Evolutionary conservation across 2,113 vertebrate genomes (phyloP), one percentile per base, ranked within the genome.

Genomic region (Bagarius yarrelli): DNA sequence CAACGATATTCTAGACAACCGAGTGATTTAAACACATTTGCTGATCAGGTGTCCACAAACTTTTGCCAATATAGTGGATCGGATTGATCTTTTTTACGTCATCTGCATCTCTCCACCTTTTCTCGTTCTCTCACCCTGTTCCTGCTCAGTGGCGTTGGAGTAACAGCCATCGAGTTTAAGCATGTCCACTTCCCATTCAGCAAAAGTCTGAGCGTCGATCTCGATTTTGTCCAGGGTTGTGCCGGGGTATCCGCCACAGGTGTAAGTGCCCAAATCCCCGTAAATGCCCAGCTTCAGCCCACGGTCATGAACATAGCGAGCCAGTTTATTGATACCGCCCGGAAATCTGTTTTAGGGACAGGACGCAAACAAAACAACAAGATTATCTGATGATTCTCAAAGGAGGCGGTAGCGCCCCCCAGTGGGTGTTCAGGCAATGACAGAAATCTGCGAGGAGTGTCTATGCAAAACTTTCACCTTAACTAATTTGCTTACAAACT

Each of bases 201-300:
- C 96, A 1, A 99, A 98, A 8, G 96, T 99, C 14, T 91, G 87
- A 0, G 97, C 97, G 0, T 99, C 97, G 16, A 88, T 86, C n/a
- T 90, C 8, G 1, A 97, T 90, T 0, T 77, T 87, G 84, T 95
- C 93, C 73, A 98, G 85, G 0, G 94, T 93, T 25, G 95, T 98
- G 11, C 97, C 97, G 0, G 97, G 95, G 86, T 95, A 99, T 0
- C 92, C 96, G 23, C 81, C 87, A 4, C 97, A 99, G 3, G 97
- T 98, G 83, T 90, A 71, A 1, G 85, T 94, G 67, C 97, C 97
- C 88, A 99, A 71, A 90, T 99, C 96, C 0, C 85, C 95, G 0
- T 98, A 99, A 91, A 99, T 97, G 61, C 97, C 97, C 87, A 99
- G 90, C 85, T 97, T 96, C 40, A 98, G 90, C 14, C 96, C 96